Percentiles rank a stretch among this genome's conserved stretches.
These are phyloP conservation scores for Tetramorium bicarinatum DNA, from an alignment of 2,888 invertebrate genomes.

Conservation along the genomic window DNA sequence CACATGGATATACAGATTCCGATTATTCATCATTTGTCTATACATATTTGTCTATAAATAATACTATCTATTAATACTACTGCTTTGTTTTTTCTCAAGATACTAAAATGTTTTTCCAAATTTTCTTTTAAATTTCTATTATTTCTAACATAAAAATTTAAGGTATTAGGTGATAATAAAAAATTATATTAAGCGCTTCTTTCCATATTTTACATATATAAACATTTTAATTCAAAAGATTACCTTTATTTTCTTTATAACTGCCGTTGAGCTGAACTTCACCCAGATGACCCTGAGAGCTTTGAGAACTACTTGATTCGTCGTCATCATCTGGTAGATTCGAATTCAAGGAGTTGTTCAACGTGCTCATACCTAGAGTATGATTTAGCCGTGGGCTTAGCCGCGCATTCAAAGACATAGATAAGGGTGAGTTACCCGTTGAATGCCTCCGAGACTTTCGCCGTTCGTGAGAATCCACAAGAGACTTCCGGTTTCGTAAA, in stretches of 20 bases:
- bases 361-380: conserved; percentile 81
- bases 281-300: conserved; percentile 87
- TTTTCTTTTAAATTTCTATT: too few species aligned
- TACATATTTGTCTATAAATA: too few species aligned
- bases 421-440: conserved; percentile 89
- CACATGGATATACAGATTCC: too few species aligned
- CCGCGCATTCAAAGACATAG: conserved; percentile 83
- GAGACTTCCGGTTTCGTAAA: conserved; percentile 90
- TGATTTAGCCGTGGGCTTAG: conserved; percentile 84
- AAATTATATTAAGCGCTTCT: too few species aligned
- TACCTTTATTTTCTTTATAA: conserved; percentile 88
- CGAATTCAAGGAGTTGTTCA: conserved; percentile 83
- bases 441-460: conserved; percentile 93
- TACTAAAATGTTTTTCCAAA: too few species aligned
- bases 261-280: conserved; percentile 88
- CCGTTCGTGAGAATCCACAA: conserved; percentile 89
- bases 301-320: conserved; percentile 89
- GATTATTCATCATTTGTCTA: too few species aligned
- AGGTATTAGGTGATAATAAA: too few species aligned
- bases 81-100: too few species aligned
- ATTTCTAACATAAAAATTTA: too few species aligned
- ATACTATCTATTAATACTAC: too few species aligned
- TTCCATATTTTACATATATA: too few species aligned
- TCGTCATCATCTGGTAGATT: conserved; percentile 87
- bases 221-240: conserved; percentile 31